Evolutionary conservation across 1,140 invertebrate species (phyloP), one percentile per base, ranked within the genome.

Genomic region (Magallana gigas): DNA sequence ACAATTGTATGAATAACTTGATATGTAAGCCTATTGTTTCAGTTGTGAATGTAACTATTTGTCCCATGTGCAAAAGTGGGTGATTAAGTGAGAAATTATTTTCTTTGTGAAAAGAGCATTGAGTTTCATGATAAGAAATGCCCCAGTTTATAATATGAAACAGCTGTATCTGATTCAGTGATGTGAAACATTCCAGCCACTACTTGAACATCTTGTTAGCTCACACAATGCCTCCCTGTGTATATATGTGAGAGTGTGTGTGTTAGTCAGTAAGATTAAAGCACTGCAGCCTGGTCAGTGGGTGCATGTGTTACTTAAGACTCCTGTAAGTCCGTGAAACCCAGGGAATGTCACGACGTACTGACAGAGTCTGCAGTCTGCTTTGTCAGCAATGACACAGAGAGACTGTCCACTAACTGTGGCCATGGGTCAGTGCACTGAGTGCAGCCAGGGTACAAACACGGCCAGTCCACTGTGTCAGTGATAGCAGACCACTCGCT

Each of bases 101-200:
- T 76, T 76, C 68, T 7, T 76, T 76, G 68, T 29, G 64, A 76
- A 12, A 62, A 62, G n/a, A 76, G 68, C 36, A 36, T 29, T 76
- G 14, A 76, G 68, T 76, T 23, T 23, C 23, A 23, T 23, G 23
- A 23, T 23, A 71, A 23, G 4, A 29, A 71, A 36, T 36, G 68
- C 23, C 68, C 23, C 23, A 76, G 23, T 29, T 76, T 76, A 48
- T 76, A 48, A 48, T 48, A 9, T 29, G 23, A 12, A 76, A 29
- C 68, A 76, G 68, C 68, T 76, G 68, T 76, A 12, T 76, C 68
- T 29, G 68, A 76, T 76, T 76, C 68, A 76, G 9, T 76, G 23
- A 36, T 29, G 68, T 76, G 11, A 76, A 76, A 76, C 68, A 76
- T 76, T 76, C 68, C 68, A 76, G 68, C 68, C 12, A 36, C 68